Conservation (phyloP, 2,797 vertebrate species). For the Xiphophorus birchmanni region DNA sequence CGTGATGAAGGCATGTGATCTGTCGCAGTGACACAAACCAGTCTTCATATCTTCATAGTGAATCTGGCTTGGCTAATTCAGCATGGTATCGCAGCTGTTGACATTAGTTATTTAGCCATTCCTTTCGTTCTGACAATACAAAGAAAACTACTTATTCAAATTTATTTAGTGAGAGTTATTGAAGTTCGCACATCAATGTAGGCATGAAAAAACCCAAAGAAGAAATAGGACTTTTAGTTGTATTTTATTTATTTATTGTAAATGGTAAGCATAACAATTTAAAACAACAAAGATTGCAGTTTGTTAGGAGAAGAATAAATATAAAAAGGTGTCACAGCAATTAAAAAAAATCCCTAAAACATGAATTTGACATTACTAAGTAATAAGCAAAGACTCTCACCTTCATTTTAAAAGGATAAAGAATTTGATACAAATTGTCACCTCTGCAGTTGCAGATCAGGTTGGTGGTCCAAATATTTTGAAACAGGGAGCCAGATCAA, state of each 20-base stretch:
- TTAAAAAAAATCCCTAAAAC: conserved; percentile 2
- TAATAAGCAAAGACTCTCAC: background rate
- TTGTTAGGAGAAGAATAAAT: background rate
- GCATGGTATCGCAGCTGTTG: conserved; percentile 15
- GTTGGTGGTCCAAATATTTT: background rate
- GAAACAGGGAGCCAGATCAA: background rate
- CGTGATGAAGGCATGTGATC: conserved; percentile 31
- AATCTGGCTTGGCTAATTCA: conserved; percentile 25
- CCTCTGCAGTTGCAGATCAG: background rate
- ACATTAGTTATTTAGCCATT: conserved; percentile 32
- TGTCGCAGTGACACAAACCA: conserved; percentile 28
- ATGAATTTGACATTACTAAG: background rate
- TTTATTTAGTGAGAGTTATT: conserved; percentile 10
- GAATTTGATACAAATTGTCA: background rate
- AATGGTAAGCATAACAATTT: background rate
- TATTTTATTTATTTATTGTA: conserved; percentile 13
- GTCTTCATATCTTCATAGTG: conserved; percentile 19
- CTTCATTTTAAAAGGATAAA: background rate
- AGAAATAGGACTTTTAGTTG: background rate
- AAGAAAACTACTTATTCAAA: conserved; percentile 17
- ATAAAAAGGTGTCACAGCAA: background rate
- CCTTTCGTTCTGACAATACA: conserved; percentile 2
- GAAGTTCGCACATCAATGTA: conserved; percentile 2
- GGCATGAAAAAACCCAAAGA: conserved; percentile 13
- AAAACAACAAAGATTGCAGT: background rate